Evolutionary conservation across 2,888 invertebrate genomes (phyloP).

Genomic region (Pristionchus entomophagus): DNA sequence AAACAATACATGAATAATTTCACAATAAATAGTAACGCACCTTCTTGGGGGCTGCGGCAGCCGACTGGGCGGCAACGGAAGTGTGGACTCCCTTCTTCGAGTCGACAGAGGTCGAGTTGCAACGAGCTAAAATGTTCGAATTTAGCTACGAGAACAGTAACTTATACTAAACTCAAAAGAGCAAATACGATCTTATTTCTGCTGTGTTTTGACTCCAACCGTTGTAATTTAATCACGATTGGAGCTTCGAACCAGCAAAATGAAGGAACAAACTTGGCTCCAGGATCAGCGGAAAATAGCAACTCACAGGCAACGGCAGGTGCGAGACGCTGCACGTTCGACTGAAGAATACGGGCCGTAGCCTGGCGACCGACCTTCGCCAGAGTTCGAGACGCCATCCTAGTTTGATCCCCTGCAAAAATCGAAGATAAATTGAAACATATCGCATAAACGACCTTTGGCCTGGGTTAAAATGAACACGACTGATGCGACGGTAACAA

Average conservation of each 20-base stretch:
- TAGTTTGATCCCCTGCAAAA: constrained; percentile 11
- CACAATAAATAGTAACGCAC: not conserved
- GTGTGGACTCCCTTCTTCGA: constrained; percentile 68
- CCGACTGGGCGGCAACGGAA: constrained; percentile 60
- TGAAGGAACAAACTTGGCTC: not conserved
- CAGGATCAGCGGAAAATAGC: not conserved
- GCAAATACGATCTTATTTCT: not conserved
- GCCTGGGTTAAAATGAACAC: not conserved
- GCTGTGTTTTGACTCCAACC: constrained; percentile 12
- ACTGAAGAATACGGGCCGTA: constrained; percentile 63
- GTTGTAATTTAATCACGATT: not conserved
- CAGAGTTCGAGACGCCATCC: constrained; percentile 68
- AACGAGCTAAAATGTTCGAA: constrained; percentile 59
- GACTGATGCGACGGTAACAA: not conserved
- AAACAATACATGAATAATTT: not conserved
- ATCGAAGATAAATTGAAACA: not conserved
- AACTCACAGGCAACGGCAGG: not conserved
- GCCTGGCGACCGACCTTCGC: constrained; percentile 65
- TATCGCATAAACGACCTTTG: not conserved
- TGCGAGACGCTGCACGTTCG: constrained; percentile 15
- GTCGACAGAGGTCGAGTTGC: constrained; percentile 62
- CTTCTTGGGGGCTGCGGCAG: constrained; percentile 64
- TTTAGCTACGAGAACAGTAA: not conserved
- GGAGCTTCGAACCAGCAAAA: not conserved
- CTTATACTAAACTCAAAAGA: not conserved